Base-by-base conservation (phyloP, 2,113 vertebrate genomes). In the Elanus axillaris region DNA sequence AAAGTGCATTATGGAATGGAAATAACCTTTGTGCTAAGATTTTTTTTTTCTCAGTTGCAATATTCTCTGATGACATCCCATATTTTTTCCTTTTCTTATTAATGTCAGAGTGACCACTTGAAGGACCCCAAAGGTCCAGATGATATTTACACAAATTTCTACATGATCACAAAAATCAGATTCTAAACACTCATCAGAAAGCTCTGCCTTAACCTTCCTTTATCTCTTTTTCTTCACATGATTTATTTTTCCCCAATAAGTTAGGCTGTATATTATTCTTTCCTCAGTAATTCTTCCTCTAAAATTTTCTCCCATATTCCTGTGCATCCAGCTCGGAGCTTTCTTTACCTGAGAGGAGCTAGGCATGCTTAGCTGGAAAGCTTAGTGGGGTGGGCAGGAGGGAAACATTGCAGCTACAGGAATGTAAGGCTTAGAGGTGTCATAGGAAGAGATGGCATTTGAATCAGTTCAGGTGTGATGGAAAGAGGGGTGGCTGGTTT, bases 81-180 rank as follows among this genome's bases (percentile, higher is more conserved):
- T 72, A 3, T n/a, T 60, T 88, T 88, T 85, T 78, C 38, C 31
- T 71, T 78, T 71, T 74, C n/a, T 32, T 62, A 11, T 83, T 90
- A 96, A 90, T 92, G 56, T 90, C 92, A 94, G 58, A 91, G 13
- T 77, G 91, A 91, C 85, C 68, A 71, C 52, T 88, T 83, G 31
- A 88, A 94, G 67, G 60, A 74, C 19, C 43, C 3, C 52, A 84
- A 71, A 88, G 59, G 55, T 78, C 52, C 36, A 60, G 16, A 4
- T 75, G 69, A 8, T 94, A 88, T 94, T 94, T 96, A 60, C 50
- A 76, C 34, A 81, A 72, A 17, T 81, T 84, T 91, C 77, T 56
- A 48, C 60, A 36, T 40, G 34, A 55, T 66, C 64, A 74, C 84
- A 83, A 83, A 84, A 81, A 43, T 19, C 7, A 48, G 10, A 73